phyloP scores from a whole-genome alignment of 2,797 vertebrate genomes.

The Lagorchestes hirsutus region DNA sequence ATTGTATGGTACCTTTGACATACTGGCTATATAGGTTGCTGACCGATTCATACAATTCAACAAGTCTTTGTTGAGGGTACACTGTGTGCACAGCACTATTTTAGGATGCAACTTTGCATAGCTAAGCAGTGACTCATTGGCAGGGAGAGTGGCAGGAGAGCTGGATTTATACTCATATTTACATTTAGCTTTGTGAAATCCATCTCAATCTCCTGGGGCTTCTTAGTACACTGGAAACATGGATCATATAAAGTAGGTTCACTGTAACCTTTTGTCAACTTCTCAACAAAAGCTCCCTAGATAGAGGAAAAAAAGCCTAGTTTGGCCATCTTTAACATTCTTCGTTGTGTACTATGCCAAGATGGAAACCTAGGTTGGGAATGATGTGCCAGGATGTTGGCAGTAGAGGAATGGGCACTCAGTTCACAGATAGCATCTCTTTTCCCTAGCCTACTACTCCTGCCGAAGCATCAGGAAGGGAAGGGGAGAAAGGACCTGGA shows the following conservation, averaged over 20 bases:
- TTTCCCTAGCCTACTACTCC: not conserved
- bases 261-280: constrained; percentile 10
- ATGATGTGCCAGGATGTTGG: not conserved
- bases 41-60: not conserved
- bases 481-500: not conserved
- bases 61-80: not conserved
- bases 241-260: not conserved
- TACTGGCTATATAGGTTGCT: not conserved
- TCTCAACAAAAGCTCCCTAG: not conserved
- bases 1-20: not conserved
- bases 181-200: not conserved
- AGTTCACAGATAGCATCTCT: not conserved
- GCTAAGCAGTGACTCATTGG: not conserved
- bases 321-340: not conserved
- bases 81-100: not conserved
- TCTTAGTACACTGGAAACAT: not conserved
- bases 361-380: not conserved
- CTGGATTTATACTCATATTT: not conserved
- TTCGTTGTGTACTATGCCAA: not conserved
- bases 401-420: not conserved
- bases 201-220: not conserved
- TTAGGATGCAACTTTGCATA: not conserved
- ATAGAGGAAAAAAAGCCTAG: not conserved
- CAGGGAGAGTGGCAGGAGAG: not conserved
- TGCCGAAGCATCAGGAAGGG: not conserved